These are phyloP conservation scores for Resseliella maxima DNA, from an alignment of 2,888 invertebrate genomes.

Conservation along the genomic window DNA sequence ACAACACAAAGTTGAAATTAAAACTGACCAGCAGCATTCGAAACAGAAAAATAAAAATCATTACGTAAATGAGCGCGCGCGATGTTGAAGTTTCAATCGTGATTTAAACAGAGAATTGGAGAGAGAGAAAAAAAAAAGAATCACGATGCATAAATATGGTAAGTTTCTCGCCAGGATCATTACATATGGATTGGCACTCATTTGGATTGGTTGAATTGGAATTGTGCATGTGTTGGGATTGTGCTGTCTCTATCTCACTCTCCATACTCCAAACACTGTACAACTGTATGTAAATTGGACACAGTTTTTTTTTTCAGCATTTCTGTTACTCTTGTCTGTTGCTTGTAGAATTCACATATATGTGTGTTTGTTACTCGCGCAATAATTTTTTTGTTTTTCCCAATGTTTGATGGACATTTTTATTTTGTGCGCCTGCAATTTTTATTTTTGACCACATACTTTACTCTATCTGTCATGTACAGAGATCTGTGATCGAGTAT, in stretches of 20 bases:
- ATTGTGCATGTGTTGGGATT: neutral
- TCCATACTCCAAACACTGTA: neutral
- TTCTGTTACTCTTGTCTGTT: neutral
- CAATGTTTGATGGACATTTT: constrained; percentile 38
- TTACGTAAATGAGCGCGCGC: constrained; percentile 1
- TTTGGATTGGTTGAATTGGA: constrained; percentile 38
- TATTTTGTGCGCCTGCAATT: constrained; percentile 29
- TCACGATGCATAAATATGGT: neutral
- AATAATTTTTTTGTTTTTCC: neutral
- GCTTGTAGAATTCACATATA: too few species aligned
- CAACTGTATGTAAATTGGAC: constrained; percentile 12
- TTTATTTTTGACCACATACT: constrained; percentile 54
- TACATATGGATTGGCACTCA: constrained; percentile 48
- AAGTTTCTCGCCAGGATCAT: constrained; percentile 42
- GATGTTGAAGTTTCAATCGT: neutral
- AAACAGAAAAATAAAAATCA: neutral
- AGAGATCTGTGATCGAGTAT: neutral
- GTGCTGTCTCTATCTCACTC: constrained; percentile 40
- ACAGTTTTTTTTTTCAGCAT: neutral
- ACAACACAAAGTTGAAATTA: neutral
- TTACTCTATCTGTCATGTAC: constrained; percentile 51
- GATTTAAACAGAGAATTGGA: too few species aligned
- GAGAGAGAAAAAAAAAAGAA: too few species aligned
- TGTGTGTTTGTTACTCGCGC: too few species aligned
- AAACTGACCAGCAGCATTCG: neutral